Percentiles rank a stretch among this genome's conserved stretches.
phyloP scores from a whole-genome alignment of 2,888 invertebrate species.

The Notocelia uddmanniana region DNA sequence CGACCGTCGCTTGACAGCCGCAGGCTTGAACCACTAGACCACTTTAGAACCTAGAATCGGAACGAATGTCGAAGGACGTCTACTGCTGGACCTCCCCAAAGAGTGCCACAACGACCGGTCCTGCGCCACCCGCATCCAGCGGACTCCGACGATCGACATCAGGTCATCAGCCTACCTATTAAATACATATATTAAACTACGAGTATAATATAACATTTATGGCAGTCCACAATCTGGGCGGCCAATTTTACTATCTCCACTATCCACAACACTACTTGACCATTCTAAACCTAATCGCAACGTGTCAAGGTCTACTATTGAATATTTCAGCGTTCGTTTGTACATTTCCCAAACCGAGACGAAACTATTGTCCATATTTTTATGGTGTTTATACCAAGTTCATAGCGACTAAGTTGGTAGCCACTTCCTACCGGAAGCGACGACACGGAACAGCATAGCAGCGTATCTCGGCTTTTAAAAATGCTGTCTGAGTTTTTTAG shows the following conservation, averaged over 20 bases:
- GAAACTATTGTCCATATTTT: constrained; percentile 5
- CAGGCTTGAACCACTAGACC: too few species aligned
- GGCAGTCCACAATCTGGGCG: background rate
- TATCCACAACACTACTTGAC: background rate
- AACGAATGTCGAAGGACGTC: too few species aligned
- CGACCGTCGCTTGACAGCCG: too few species aligned
- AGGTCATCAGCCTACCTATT: too few species aligned
- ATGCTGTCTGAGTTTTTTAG: too few species aligned
- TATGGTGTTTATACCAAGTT: constrained; percentile 5
- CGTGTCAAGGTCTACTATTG: background rate
- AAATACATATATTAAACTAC: too few species aligned
- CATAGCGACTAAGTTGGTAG: constrained; percentile 2
- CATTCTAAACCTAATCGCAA: background rate
- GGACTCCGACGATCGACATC: too few species aligned
- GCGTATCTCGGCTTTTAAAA: background rate
- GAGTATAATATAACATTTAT: too few species aligned
- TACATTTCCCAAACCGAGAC: background rate
- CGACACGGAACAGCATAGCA: background rate
- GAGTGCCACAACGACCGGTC: too few species aligned
- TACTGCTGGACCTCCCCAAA: too few species aligned
- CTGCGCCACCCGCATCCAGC: too few species aligned
- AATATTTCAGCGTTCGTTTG: background rate
- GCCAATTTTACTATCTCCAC: background rate
- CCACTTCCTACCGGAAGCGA: constrained; percentile 27
- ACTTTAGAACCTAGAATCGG: too few species aligned